These are phyloP conservation scores for Arenicola marina DNA, from an alignment of 2,888 invertebrate genomes.

Conservation along the genomic window DNA sequence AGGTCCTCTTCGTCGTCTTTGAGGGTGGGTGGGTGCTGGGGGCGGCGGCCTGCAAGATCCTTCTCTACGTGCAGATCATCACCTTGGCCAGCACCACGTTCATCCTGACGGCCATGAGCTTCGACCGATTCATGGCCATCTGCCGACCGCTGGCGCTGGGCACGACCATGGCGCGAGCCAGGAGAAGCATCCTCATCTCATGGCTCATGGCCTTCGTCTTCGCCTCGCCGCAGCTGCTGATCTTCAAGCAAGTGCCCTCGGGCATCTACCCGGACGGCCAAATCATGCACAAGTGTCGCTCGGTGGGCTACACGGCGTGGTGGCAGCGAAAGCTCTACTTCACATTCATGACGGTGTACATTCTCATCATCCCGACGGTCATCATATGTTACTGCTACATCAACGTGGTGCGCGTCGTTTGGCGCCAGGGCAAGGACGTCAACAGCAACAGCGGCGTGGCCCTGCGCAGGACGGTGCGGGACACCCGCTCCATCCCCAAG, in stretches of 20 bases:
- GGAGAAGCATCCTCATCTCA: conserved; percentile 55
- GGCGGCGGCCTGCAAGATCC: conserved; percentile 56
- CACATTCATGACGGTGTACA: conserved; percentile 61
- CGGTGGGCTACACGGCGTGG: conserved; percentile 59
- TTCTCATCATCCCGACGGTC: conserved; percentile 60
- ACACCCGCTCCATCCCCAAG: conserved; percentile 56
- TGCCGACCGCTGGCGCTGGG: conserved; percentile 58
- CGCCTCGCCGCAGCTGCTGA: conserved; percentile 50
- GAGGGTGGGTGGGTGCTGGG: conserved; percentile 62
- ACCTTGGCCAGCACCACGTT: conserved; percentile 62
- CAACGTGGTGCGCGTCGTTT: conserved; percentile 60
- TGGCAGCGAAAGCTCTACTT: conserved; percentile 63
- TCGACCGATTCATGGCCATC: conserved; percentile 61
- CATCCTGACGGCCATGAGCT: conserved; percentile 62
- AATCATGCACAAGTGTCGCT: conserved; percentile 52
- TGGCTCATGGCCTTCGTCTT: conserved; percentile 60
- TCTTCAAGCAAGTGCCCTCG: conserved; percentile 24
- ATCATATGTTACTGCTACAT: conserved; percentile 62
- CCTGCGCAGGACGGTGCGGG: conserved; percentile 38
- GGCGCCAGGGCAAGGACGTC: conserved; percentile 45
- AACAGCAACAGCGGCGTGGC: conserved; percentile 8
- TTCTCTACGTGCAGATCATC: conserved; percentile 61
- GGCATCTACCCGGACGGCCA: conserved; percentile 52
- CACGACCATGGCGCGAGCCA: conserved; percentile 50
- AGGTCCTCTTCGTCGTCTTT: conserved; percentile 61